Evolutionary conservation across 2,797 vertebrate genomes (phyloP).

Genomic region (Cephalopachus bancanus): DNA sequence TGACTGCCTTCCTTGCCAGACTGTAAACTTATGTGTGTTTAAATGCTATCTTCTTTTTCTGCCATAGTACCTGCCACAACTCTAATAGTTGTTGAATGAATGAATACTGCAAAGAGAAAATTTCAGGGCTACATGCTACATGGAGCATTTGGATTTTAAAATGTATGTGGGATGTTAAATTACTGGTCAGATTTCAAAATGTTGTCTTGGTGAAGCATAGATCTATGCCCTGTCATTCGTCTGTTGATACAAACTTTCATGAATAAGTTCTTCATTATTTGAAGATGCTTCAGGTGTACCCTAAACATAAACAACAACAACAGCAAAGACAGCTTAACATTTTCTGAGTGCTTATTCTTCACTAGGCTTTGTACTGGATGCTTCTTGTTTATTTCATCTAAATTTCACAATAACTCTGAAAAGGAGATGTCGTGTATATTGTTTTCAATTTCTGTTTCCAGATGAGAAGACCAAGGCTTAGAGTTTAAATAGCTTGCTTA

Average conservation of each 20-base stretch:
- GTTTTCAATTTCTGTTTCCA: slow-evolving; percentile 4
- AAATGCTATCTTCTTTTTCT: neutral
- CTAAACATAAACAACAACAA: neutral
- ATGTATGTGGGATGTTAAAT: neutral
- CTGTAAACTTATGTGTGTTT: neutral
- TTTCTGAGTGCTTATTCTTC: neutral
- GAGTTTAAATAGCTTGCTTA: neutral
- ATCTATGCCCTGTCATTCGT: slow-evolving; percentile 30
- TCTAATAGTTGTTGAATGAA: neutral
- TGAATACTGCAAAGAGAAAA: neutral
- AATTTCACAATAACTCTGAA: neutral
- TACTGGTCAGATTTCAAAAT: slow-evolving; percentile 21
- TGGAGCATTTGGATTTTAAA: slow-evolving; percentile 51
- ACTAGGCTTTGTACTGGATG: neutral
- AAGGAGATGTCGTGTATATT: neutral
- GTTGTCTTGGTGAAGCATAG: neutral
- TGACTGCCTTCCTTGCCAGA: neutral
- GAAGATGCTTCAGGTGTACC: neutral
- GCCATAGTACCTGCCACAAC: neutral
- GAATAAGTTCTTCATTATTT: slow-evolving; percentile 11
- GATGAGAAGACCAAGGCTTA: neutral
- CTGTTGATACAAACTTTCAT: slow-evolving; percentile 5
- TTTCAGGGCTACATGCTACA: neutral
- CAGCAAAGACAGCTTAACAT: neutral
- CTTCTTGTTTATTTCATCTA: neutral